Evolutionary conservation across 1,140 invertebrate species (phyloP).

Genomic region (Lanistes nyassanus): DNA sequence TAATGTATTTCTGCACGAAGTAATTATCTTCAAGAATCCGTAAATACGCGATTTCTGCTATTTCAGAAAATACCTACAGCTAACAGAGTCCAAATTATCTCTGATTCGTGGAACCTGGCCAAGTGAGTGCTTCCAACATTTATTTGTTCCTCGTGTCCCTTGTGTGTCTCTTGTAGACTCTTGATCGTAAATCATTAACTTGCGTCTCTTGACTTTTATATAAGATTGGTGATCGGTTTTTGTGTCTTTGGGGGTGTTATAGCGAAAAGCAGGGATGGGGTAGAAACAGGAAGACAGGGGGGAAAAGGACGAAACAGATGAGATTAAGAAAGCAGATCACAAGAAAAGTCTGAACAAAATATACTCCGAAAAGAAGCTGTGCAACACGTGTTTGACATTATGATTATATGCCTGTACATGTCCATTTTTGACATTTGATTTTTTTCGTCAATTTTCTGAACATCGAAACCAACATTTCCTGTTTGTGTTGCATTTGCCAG

Average conservation of each 20-base stretch:
- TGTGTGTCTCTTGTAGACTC: no score
- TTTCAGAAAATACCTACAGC: conserved; percentile 74
- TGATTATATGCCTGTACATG: not conserved
- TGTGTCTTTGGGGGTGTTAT: not conserved
- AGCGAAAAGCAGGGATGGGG: not conserved
- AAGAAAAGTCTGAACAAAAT: conserved; percentile 1
- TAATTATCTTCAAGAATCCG: no score
- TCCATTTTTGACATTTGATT: no score
- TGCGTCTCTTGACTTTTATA: not conserved
- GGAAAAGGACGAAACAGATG: not conserved
- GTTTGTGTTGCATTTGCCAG: not conserved
- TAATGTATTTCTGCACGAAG: no score
- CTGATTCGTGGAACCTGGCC: conserved; percentile 81
- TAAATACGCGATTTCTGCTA: no score
- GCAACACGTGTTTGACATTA: no score
- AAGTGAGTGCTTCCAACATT: conserved; percentile 33
- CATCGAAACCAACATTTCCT: not conserved
- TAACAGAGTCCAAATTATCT: conserved; percentile 87
- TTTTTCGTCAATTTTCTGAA: not conserved
- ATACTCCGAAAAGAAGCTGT: no score
- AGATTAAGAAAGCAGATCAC: not conserved
- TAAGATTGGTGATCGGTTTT: not conserved
- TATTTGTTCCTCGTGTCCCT: no score
- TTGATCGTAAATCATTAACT: not conserved
- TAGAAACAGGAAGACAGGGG: not conserved